A percentile compares a stretch with the other conserved stretches of the same genome.
Conservation (phyloP, 2,113 vertebrate species). For the Phylloscopus trochilus region DNA sequence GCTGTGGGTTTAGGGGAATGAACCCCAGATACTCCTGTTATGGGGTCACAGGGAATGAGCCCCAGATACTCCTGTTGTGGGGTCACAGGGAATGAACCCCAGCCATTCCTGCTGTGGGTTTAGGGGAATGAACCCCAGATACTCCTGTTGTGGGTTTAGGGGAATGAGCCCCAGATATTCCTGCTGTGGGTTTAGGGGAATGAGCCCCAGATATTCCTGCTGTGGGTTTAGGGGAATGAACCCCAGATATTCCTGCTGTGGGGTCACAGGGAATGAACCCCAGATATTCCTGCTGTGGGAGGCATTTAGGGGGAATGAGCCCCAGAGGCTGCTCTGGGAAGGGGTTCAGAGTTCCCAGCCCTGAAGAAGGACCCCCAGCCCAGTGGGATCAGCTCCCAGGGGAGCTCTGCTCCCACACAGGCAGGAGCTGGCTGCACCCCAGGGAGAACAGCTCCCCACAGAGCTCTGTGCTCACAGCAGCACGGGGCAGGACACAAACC, state of each 20-base stretch:
- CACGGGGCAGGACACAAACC: background rate
- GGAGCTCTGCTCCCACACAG: background rate
- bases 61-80: background rate
- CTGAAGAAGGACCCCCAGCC: rapidly evolving
- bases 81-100: background rate
- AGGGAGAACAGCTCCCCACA: rapidly evolving
- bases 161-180: too few relatives aligned
- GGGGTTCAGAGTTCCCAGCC: background rate
- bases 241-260: background rate
- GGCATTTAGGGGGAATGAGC: background rate
- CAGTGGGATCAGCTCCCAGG: rapidly evolving
- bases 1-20: background rate
- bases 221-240: too few relatives aligned
- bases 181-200: background rate
- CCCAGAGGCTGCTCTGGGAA: rapidly evolving
- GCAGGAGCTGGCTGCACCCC: background rate
- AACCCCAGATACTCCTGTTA: background rate
- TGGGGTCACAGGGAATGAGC: rapidly evolving
- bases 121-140: background rate
- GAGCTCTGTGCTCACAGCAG: background rate
- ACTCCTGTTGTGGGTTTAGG: background rate
- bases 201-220: background rate
- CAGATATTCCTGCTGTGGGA: background rate
- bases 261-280: background rate
- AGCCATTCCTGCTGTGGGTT: background rate